Percentiles rank a stretch among this genome's conserved stretches.
phyloP scores from a whole-genome alignment of 1,140 invertebrate species.

The Goniozus legneri region DNA sequence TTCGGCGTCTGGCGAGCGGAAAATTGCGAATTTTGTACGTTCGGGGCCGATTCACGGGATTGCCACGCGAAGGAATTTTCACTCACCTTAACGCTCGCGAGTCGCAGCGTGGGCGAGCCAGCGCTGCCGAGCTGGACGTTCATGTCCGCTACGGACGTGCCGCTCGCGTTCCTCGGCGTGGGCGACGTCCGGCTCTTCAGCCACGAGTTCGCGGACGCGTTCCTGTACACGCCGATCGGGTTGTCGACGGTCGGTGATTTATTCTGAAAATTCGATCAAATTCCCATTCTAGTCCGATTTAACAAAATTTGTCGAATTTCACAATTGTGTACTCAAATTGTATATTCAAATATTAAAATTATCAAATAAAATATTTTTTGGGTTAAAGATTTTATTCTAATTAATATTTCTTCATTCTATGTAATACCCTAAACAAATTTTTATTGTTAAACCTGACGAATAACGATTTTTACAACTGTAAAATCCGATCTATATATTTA shows the following conservation, averaged over 20 bases:
- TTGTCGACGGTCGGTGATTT: slow-evolving; percentile 40
- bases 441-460: too few relatives aligned
- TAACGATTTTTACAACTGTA: too few relatives aligned
- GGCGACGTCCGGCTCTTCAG: slow-evolving; percentile 43
- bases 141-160: slow-evolving; percentile 51
- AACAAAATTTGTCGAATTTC: too few relatives aligned
- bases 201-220: slow-evolving; percentile 44
- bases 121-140: slow-evolving; percentile 55
- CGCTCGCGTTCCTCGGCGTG: slow-evolving; percentile 42
- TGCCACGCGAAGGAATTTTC: not conserved
- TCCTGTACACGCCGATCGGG: slow-evolving; percentile 36
- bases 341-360: too few relatives aligned
- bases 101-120: slow-evolving; percentile 52
- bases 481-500: too few relatives aligned
- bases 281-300: too few relatives aligned
- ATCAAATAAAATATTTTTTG: too few relatives aligned
- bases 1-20: slow-evolving; percentile 42
- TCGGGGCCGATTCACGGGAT: not conserved
- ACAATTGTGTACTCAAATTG: too few relatives aligned
- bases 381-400: too few relatives aligned
- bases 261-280: slow-evolving; percentile 42
- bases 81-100: slow-evolving; percentile 50
- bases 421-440: too few relatives aligned
- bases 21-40: not conserved
- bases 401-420: too few relatives aligned